Conservation (phyloP, 2,113 vertebrate genomes). For the Galemys pyrenaicus region DNA sequence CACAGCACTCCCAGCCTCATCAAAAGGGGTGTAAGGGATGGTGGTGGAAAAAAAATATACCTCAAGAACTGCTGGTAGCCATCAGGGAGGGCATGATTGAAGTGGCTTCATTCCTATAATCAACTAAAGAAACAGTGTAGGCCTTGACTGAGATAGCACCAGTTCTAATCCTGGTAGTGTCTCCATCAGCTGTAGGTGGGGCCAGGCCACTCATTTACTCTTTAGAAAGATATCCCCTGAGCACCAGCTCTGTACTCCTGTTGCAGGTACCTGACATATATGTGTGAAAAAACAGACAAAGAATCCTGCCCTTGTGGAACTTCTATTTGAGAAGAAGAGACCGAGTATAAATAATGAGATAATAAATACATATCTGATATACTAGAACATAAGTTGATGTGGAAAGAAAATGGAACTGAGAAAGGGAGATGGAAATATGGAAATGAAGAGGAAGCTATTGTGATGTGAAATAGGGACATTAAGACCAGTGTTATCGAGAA, state of each 20-base stretch:
- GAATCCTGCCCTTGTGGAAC: background rate
- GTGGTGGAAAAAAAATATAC: too few species aligned
- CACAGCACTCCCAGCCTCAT: too few species aligned
- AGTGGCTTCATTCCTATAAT: too few species aligned
- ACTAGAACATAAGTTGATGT: background rate
- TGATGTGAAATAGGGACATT: background rate
- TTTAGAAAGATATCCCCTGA: background rate
- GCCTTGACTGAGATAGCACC: background rate
- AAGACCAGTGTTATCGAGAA: background rate
- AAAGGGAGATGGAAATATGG: background rate
- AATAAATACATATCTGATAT: background rate
- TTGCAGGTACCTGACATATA: background rate
- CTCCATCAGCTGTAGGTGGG: background rate
- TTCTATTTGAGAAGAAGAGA: background rate
- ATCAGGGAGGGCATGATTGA: too few species aligned
- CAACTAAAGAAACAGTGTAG: background rate
- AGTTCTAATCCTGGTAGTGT: background rate
- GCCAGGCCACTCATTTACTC: background rate
- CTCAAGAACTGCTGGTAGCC: too few species aligned
- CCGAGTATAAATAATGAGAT: conserved; percentile 1
- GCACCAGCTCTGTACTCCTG: background rate
- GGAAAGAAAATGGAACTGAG: background rate
- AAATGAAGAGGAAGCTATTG: background rate
- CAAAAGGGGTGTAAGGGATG: too few species aligned
- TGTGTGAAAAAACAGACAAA: background rate